Evolutionary conservation across 2,888 invertebrate genomes (phyloP).

Genomic region (Synanthedon myopaeformis): DNA sequence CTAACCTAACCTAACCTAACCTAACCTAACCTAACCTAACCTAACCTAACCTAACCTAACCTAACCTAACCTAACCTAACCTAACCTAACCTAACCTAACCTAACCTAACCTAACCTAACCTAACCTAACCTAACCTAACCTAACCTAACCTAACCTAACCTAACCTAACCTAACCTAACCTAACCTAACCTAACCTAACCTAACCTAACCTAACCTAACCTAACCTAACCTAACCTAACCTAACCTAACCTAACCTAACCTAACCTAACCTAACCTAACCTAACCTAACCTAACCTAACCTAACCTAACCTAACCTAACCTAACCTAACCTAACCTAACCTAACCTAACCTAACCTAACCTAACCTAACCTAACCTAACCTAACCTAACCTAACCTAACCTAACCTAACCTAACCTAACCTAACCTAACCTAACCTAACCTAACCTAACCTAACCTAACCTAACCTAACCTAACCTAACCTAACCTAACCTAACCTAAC

Average conservation of each 20-base stretch:
- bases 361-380: not conserved
- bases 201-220: constrained; percentile 2
- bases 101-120: constrained; percentile 3
- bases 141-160: constrained; percentile 2
- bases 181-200: constrained; percentile 3
- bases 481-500: constrained; percentile 14
- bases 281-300: constrained; percentile 2
- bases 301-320: constrained; percentile 3
- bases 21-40: constrained; percentile 11
- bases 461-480: constrained; percentile 10
- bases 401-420: constrained; percentile 8
- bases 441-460: constrained; percentile 11
- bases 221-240: constrained; percentile 2
- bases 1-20: constrained; percentile 2
- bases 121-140: constrained; percentile 3
- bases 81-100: constrained; percentile 4
- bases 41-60: constrained; percentile 6
- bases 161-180: constrained; percentile 1
- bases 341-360: constrained; percentile 8
- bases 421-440: constrained; percentile 11
- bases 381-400: constrained; percentile 6
- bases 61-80: not conserved
- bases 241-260: constrained; percentile 2
- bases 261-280: constrained; percentile 2
- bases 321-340: constrained; percentile 6